Evolutionary conservation across 2,113 vertebrate genomes (phyloP), one percentile per base, ranked within the genome.

Genomic region (Mellivora capensis): DNA sequence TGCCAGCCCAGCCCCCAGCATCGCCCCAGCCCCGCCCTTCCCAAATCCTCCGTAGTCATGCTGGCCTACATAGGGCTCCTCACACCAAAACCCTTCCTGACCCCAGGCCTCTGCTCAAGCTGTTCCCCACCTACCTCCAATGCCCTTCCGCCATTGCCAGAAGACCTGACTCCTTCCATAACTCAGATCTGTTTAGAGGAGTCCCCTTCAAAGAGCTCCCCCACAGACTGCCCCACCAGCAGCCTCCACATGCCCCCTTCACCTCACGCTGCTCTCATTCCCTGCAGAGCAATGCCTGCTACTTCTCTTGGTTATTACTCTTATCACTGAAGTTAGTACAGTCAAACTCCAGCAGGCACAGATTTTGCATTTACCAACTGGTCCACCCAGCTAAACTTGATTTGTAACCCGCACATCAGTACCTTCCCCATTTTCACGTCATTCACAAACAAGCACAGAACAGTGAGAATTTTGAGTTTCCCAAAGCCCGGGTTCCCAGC

Each of bases 341-440:
- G 31, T 71, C 3, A 2, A 57, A 34, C 77, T 59, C 71, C 8
- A 15, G 13, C 3, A 54, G 23, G n/a, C 17, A 71, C 39, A 44
- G 62, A 59, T n/a, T 87, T 64, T 57, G 7, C 47, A 52, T 29
- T 57, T 72, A 81, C 3, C 2, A 74, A 88, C 27, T 80, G 14
- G 52, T 64, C 57, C 8, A 4, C 27, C 85, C 31, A 18, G 25
- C n/a, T 52, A 74, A 79, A 47, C 14, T 39, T 3, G 23, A 59
- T 14, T 0, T 37, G 62, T 23, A 83, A 59, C 39, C 93, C 42
- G 34, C 13, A n/a, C 64, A 71, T 69, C 69, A 39, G 7, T 9
- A 82, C 27, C 13, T 14, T 9, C 0, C 2, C 23, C 1, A 1
- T 34, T 81, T 61, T 17, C 18, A 2, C 4, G 5, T 27, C 27